Base-by-base conservation (phyloP, 2,888 invertebrate species). In the Agrilus mali region DNA sequence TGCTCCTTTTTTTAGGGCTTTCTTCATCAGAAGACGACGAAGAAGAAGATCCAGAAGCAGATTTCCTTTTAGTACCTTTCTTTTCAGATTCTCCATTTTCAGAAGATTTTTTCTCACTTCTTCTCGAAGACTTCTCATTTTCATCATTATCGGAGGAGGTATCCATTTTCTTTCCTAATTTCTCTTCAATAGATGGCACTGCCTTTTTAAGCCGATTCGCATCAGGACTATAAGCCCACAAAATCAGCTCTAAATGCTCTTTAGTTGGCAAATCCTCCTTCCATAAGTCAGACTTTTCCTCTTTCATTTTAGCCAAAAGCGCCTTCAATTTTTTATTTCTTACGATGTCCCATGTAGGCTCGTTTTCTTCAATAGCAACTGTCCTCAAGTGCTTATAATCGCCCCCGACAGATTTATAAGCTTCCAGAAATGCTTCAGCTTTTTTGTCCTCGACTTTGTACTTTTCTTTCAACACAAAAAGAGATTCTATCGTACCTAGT, bases 201-300 rank as follows among this genome's bases (percentile, higher is more conserved):
- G 68, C 72, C 48, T 72, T 79, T 58, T 84, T 85, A 2, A 82
- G 69, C 55, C 77, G 77, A 22, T 74, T 72, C 0, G 76, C 73
- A 48, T 85, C 83, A 0, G 83, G 80, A 38, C 82, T 84, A 56
- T 82, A 86, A 0, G 80, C 85, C 83, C 85, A 85, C 43, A 84
- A 68, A 36, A 86, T 73, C 56, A 84, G 65, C 52, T 79, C 69
- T 46, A 82, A 55, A 54, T 86, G 86, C 43, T 79, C 76, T 34
- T 72, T 68, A 0, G 80, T 78, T 0, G 86, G 86, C 37, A 80
- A 71, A 31, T 81, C 82, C 46, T 77, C 71, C 22, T 74, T 71
- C 62, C 80, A 80, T 1, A 82, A 64, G 54, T 81, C 75, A 0
- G 70, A 70, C 36, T 75, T 71, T 12, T 75, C 73, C n/a, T 75